A percentile compares a stretch with the other conserved stretches of the same genome.
phyloP scores from a whole-genome alignment of 2,113 vertebrate species.

The Rutilus rutilus region DNA sequence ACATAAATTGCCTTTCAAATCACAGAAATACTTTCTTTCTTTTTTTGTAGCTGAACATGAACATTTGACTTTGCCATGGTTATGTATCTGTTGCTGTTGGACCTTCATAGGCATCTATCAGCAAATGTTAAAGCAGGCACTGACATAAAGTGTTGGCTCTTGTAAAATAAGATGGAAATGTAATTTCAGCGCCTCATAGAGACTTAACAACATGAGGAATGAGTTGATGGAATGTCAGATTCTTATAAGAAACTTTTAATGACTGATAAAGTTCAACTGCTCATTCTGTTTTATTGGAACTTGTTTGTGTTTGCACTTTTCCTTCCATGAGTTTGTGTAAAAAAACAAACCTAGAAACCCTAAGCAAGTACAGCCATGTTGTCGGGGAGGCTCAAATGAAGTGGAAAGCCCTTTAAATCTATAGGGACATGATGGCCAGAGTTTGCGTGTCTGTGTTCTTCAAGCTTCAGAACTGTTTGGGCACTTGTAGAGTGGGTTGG shows the following conservation, averaged over 20 bases:
- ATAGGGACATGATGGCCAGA: neutral
- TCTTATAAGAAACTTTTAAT: neutral
- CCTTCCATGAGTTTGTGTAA: constrained; percentile 31
- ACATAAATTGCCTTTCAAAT: neutral
- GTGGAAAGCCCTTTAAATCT: constrained; percentile 11
- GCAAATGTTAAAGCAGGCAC: no score
- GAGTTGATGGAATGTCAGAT: neutral
- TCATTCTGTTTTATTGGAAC: constrained; percentile 10
- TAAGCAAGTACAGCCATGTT: constrained; percentile 49
- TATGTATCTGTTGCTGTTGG: neutral
- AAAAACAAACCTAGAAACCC: constrained; percentile 3
- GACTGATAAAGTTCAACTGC: neutral
- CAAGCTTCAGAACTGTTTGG: constrained; percentile 65
- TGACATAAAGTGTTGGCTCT: neutral
- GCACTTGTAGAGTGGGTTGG: constrained; percentile 74
- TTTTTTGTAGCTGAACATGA: neutral
- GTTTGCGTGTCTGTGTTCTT: constrained; percentile 51
- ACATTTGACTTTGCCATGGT: neutral
- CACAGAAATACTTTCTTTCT: neutral
- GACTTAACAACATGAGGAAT: neutral
- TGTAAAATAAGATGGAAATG: neutral
- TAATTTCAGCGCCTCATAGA: neutral
- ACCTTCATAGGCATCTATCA: neutral
- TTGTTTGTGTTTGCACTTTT: constrained; percentile 9
- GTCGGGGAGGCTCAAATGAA: constrained; percentile 37